A percentile compares a stretch with the other conserved stretches of the same genome.
phyloP scores from a whole-genome alignment of 23 tunicate genomes.

The Styela plicata region DNA sequence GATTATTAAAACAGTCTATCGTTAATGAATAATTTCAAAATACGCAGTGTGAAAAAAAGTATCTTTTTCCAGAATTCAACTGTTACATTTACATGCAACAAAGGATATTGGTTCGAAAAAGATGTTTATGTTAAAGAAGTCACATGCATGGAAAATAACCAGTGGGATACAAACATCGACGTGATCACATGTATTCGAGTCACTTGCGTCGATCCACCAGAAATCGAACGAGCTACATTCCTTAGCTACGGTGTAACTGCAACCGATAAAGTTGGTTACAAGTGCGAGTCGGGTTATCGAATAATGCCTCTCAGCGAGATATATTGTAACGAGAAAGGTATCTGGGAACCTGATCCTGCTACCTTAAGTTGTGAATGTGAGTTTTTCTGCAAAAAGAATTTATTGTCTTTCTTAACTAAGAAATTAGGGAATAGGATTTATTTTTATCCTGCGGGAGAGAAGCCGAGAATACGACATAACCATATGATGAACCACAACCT shows the following conservation, averaged over 20 bases:
- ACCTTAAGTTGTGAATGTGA: slow-evolving; percentile 3
- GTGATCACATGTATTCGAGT: slow-evolving; percentile 36
- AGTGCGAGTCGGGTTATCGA: background rate
- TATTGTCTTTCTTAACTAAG: background rate
- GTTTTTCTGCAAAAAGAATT: background rate
- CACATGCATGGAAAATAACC: slow-evolving; percentile 35
- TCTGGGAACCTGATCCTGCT: slow-evolving; percentile 7
- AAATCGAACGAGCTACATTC: background rate
- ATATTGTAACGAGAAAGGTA: slow-evolving; percentile 12
- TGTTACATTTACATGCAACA: slow-evolving; percentile 36
- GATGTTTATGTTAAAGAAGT: slow-evolving; percentile 15
- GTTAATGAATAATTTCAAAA: too few species aligned
- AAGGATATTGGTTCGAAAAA: slow-evolving; percentile 59
- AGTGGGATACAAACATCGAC: slow-evolving; percentile 37
- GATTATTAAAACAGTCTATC: too few species aligned
- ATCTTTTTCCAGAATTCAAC: slow-evolving; percentile 19
- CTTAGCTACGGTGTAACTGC: slow-evolving; percentile 13
- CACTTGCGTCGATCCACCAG: slow-evolving; percentile 16
- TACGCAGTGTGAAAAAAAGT: too few species aligned
- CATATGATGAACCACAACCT: too few species aligned
- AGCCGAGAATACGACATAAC: too few species aligned
- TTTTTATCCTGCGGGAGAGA: too few species aligned
- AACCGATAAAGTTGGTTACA: slow-evolving; percentile 13
- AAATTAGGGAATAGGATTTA: too few species aligned
- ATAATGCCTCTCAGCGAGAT: background rate